Evolutionary conservation across 2,888 invertebrate genomes (phyloP).

Genomic region (Pristionchus mayeri): DNA sequence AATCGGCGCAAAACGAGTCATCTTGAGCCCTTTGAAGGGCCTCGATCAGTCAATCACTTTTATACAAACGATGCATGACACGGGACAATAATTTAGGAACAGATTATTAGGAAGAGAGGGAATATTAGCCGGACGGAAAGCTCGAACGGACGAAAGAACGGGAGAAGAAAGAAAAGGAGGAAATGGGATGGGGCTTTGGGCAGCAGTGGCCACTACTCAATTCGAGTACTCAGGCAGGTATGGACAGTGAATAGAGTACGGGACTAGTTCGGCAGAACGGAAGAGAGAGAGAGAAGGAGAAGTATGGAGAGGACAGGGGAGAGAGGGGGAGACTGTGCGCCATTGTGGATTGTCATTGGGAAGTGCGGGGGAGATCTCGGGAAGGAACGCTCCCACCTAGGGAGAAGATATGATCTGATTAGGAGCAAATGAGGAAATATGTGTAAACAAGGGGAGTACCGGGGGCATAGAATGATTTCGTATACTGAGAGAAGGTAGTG

Average conservation of each 20-base stretch:
- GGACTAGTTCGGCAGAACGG: slow-evolving; percentile 42
- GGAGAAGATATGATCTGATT: slow-evolving; percentile 19
- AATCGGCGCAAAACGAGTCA: slow-evolving; percentile 12
- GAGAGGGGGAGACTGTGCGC: slow-evolving; percentile 28
- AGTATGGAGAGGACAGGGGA: too few relatives aligned
- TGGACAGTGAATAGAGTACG: slow-evolving; percentile 28
- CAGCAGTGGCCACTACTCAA: slow-evolving; percentile 28
- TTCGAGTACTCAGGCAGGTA: slow-evolving; percentile 3
- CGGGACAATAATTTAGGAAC: slow-evolving; percentile 13
- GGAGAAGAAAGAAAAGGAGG: slow-evolving; percentile 8
- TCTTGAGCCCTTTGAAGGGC: neutral
- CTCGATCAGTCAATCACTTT: slow-evolving; percentile 3
- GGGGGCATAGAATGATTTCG: neutral
- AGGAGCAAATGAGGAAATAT: slow-evolving; percentile 21
- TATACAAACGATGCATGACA: neutral
- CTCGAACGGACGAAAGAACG: slow-evolving; percentile 10
- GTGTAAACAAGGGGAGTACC: slow-evolving; percentile 31
- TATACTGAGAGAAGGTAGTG: slow-evolving; percentile 1
- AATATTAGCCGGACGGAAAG: slow-evolving; percentile 28
- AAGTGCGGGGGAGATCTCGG: neutral
- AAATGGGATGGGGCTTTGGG: slow-evolving; percentile 16
- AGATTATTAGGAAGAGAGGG: slow-evolving; percentile 22
- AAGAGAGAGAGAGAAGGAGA: neutral
- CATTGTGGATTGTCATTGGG: slow-evolving; percentile 47
- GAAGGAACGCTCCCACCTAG: slow-evolving; percentile 23